These are phyloP conservation scores for Seriola dumerili DNA, from an alignment of 2,113 vertebrate genomes.

Conservation along the genomic window DNA sequence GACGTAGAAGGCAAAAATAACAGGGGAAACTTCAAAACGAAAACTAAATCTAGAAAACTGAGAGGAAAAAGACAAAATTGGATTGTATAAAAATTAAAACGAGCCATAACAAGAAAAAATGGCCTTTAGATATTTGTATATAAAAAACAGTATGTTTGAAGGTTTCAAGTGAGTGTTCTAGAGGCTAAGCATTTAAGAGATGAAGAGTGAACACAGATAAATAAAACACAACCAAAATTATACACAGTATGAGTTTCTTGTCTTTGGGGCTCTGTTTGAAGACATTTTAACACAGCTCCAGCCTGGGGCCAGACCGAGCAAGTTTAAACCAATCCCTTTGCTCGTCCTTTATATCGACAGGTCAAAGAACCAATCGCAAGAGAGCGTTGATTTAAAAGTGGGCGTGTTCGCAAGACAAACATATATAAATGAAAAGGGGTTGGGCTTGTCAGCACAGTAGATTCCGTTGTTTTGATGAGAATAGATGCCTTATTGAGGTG, in stretches of 20 bases:
- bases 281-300: background rate
- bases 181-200: background rate
- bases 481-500: background rate
- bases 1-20: background rate
- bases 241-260: background rate
- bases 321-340: constrained; percentile 52
- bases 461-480: constrained; percentile 60
- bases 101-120: background rate
- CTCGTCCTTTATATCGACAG: background rate
- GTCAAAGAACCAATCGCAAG: constrained; percentile 44
- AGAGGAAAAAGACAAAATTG: background rate
- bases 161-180: background rate
- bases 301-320: background rate
- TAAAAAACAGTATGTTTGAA: background rate
- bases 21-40: background rate
- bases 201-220: background rate
- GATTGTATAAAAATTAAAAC: background rate
- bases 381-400: background rate
- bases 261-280: background rate
- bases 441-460: constrained; percentile 20
- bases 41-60: background rate
- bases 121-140: too few relatives aligned
- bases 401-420: background rate
- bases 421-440: constrained; percentile 55
- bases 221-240: background rate